phyloP scores from a whole-genome alignment of 2,113 vertebrate genomes.

The Proterorhinus semilunaris region DNA sequence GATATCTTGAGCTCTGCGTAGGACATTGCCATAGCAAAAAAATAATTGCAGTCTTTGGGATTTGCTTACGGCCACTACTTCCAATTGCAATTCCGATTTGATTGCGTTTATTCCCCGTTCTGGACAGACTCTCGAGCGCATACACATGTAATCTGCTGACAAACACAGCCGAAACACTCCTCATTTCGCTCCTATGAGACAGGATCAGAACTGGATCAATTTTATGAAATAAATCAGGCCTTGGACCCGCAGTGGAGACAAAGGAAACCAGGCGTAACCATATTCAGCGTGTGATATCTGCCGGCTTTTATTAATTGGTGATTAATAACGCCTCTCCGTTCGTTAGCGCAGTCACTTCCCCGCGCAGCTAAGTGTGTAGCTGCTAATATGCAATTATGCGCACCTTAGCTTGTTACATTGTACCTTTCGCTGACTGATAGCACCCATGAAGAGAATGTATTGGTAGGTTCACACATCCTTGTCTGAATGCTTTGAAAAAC shows the following conservation, averaged over 20 bases:
- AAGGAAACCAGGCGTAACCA: constrained; percentile 65
- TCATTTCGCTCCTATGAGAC: constrained; percentile 60
- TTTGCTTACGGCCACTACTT: too few relatives aligned
- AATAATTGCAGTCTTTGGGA: too few relatives aligned
- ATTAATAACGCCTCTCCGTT: constrained; percentile 95
- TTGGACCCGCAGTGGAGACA: constrained; percentile 65
- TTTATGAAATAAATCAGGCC: constrained; percentile 70
- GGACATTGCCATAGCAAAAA: too few relatives aligned
- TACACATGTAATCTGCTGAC: constrained; percentile 78
- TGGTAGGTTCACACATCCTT: constrained; percentile 55
- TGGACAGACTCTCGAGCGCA: constrained; percentile 19
- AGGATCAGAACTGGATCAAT: constrained; percentile 70
- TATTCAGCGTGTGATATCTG: constrained; percentile 68
- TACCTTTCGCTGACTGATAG: constrained; percentile 87
- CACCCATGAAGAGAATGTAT: constrained; percentile 89
- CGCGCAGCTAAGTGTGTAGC: constrained; percentile 95
- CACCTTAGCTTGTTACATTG: constrained; percentile 94
- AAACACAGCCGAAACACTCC: constrained; percentile 81
- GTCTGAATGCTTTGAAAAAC: constrained; percentile 34
- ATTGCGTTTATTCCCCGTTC: too few relatives aligned
- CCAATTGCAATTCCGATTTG: too few relatives aligned
- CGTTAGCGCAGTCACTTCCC: constrained; percentile 91
- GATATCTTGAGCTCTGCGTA: too few relatives aligned
- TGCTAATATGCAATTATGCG: constrained; percentile 97
- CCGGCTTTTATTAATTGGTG: constrained; percentile 91